These are phyloP conservation scores for Australoheros facetus DNA, from an alignment of 2,797 vertebrate genomes.

Conservation along the genomic window DNA sequence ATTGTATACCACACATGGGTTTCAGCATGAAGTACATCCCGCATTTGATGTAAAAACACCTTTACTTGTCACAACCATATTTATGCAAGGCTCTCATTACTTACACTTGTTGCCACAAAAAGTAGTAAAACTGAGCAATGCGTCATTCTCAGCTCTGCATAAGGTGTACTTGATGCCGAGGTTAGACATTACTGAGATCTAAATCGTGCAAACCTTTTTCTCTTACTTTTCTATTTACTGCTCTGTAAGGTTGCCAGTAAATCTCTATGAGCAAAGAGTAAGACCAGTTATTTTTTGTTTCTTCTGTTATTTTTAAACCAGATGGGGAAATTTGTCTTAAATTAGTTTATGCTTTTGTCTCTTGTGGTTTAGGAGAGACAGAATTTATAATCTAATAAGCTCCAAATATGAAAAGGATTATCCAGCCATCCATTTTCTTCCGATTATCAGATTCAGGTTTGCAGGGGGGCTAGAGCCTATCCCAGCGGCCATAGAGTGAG, in stretches of 20 bases:
- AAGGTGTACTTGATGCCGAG: background rate
- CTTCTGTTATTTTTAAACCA: background rate
- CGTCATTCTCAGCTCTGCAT: background rate
- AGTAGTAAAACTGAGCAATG: background rate
- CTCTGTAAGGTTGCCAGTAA: background rate
- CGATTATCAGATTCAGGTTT: too few species aligned
- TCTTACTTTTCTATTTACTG: background rate
- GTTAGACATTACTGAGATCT: background rate
- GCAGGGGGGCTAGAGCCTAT: too few species aligned
- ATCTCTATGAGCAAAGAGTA: too few species aligned
- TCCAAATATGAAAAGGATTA: background rate
- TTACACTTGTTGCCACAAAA: background rate
- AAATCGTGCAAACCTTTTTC: background rate
- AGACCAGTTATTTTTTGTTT: background rate
- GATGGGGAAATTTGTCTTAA: background rate
- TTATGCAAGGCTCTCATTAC: background rate
- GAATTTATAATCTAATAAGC: background rate
- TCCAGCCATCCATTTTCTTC: too few species aligned
- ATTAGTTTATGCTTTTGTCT: too few species aligned
- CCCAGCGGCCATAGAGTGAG: too few species aligned
- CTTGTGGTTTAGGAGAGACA: too few species aligned
- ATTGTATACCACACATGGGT: background rate
- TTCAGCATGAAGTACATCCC: background rate
- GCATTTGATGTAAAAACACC: background rate
- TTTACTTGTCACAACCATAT: background rate